These are phyloP conservation scores for Garrulus glandarius DNA, from an alignment of 2,797 vertebrate genomes.

Conservation along the genomic window DNA sequence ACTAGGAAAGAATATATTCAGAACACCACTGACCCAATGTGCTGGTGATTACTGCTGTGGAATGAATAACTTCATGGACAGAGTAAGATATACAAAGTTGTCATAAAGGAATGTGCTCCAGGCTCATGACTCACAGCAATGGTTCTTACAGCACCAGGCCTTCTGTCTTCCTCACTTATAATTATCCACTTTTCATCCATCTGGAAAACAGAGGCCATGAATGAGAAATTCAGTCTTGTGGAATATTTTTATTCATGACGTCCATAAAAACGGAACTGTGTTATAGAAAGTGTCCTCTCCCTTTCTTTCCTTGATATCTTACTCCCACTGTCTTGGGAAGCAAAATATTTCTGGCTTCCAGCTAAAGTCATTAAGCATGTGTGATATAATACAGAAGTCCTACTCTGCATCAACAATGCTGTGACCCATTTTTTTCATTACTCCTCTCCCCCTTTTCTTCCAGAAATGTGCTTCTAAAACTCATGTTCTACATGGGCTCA, in stretches of 20 bases:
- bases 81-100: background rate
- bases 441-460: background rate
- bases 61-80: background rate
- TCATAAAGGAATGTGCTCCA: background rate
- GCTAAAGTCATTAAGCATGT: background rate
- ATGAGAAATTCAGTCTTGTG: slow-evolving; percentile 14
- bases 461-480: background rate
- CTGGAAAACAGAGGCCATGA: slow-evolving; percentile 34
- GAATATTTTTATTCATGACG: background rate
- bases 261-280: background rate
- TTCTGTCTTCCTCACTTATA: slow-evolving; percentile 43
- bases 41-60: background rate
- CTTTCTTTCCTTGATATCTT: background rate
- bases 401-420: background rate
- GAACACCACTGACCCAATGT: background rate
- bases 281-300: background rate
- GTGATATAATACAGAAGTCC: background rate
- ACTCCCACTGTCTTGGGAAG: background rate
- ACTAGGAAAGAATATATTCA: background rate
- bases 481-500: background rate
- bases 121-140: slow-evolving; percentile 14
- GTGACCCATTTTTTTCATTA: background rate
- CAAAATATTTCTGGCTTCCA: background rate
- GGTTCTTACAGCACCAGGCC: slow-evolving; percentile 14
- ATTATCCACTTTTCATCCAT: slow-evolving; percentile 43